phyloP scores from a whole-genome alignment of 2,797 vertebrate species.

The Squalus acanthias region DNA sequence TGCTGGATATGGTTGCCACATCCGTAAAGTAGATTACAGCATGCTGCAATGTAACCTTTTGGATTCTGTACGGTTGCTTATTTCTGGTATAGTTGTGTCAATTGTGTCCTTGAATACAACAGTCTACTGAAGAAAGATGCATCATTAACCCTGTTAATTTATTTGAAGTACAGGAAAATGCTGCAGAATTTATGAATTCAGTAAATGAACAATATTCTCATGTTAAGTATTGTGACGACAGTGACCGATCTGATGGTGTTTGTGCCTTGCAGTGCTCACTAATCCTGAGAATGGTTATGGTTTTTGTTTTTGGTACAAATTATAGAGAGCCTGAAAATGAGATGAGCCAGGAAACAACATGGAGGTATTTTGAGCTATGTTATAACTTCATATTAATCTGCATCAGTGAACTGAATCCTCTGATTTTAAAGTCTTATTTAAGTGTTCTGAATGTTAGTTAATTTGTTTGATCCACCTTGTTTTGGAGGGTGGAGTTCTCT shows the following conservation, averaged over 20 bases:
- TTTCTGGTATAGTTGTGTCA: not conserved
- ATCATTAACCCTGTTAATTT: not conserved
- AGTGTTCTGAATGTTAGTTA: not conserved
- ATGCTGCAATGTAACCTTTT: not conserved
- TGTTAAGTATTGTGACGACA: not conserved
- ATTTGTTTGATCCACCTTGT: not conserved
- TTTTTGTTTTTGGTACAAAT: constrained; percentile 58
- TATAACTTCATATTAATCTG: not conserved
- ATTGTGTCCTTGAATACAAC: not conserved
- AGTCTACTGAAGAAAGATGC: not conserved
- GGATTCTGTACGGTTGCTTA: not conserved
- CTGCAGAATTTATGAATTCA: not conserved
- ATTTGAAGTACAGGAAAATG: not conserved
- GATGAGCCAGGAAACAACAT: constrained; percentile 60
- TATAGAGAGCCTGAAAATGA: constrained; percentile 73
- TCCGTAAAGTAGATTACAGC: not conserved
- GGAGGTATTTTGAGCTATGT: constrained; percentile 62
- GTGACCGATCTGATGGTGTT: not conserved
- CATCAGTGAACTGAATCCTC: not conserved
- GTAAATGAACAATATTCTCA: not conserved
- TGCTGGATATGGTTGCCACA: not conserved
- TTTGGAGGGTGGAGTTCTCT: not conserved
- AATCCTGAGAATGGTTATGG: constrained; percentile 39
- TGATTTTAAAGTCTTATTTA: not conserved
- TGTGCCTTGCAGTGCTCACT: not conserved